Evolutionary conservation across 2,888 invertebrate species (phyloP).

Genomic region (Trichopria drosophilae): DNA sequence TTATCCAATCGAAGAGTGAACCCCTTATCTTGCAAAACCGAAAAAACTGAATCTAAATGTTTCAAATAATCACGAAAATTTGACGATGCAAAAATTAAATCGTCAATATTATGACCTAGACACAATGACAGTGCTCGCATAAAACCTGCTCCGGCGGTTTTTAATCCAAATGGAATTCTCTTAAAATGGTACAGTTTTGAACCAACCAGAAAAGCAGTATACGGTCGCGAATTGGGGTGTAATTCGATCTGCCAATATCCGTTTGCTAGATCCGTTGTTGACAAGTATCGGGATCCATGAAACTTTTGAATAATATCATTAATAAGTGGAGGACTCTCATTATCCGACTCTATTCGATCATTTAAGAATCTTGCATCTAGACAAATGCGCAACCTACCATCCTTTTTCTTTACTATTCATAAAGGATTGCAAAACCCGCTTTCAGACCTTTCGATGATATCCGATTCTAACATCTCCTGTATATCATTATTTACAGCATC

Average conservation of each 20-base stretch:
- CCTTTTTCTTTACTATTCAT: slow-evolving; percentile 41
- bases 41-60: neutral
- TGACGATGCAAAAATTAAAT: too few relatives aligned
- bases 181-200: slow-evolving; percentile 38
- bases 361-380: slow-evolving; percentile 44
- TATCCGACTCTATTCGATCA: slow-evolving; percentile 25
- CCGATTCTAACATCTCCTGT: slow-evolving; percentile 36
- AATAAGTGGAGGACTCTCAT: slow-evolving; percentile 23
- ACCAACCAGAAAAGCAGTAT: slow-evolving; percentile 32
- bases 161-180: too few relatives aligned
- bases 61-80: slow-evolving; percentile 7
- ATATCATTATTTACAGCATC: slow-evolving; percentile 36
- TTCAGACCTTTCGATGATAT: slow-evolving; percentile 39
- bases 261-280: slow-evolving; percentile 30
- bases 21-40: neutral
- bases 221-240: too few relatives aligned
- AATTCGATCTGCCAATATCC: slow-evolving; percentile 38
- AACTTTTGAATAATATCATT: slow-evolving; percentile 26
- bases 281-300: slow-evolving; percentile 25
- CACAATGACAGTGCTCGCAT: slow-evolving; percentile 34
- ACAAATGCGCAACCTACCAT: slow-evolving; percentile 31
- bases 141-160: too few relatives aligned
- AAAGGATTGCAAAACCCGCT: slow-evolving; percentile 42
- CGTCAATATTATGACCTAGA: slow-evolving; percentile 36
- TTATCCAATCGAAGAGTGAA: neutral